Evolutionary conservation across 2,797 vertebrate species (phyloP), one percentile per base, ranked within the genome.

Genomic region (Manis pentadactyla): DNA sequence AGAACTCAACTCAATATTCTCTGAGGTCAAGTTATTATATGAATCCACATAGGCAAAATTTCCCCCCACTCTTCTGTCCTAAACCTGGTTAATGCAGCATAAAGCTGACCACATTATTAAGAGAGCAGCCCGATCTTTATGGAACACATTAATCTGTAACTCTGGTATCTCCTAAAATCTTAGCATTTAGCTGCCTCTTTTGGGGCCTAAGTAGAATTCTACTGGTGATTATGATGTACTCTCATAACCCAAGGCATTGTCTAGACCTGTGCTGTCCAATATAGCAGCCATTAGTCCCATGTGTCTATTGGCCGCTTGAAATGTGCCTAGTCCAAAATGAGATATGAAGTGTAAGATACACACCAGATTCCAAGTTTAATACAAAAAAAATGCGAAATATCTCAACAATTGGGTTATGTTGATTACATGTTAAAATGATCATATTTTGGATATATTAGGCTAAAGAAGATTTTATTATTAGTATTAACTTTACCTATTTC

Each of bases 401-500:
- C 34, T 87, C 39, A 51, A 34, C 31, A 68, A 77, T 64, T 75
- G 25, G 87, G 14, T 46, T 66, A 87, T 73, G 90, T 55, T 84
- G n/a, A 93, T 23, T 81, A 34, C 27, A 66, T 34, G n/a, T 87
- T 81, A 25, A 82, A 91, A 88, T 59, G 17, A 81, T 78, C 85
- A 29, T 85, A 63, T 64, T 93, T 87, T 71, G 46, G 51, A 46
- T 42, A 89, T 78, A 53, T 9, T 92, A 68, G 17, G 53, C 66
- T 87, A 88, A 71, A 87, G 73, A 90, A 87, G 92, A 87, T 77
- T 66, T 46, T 19, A 79, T 39, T 63, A 53, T 75, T 85, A 63
- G 93, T 85, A 73, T 88, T 77, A 96, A 68, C n/a, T 93, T 93
- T 90, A 90, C 57, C 18, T 31, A 85, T 75, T 89, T 86, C 31